These are phyloP conservation scores for Morpho achilles DNA, from an alignment of 2,888 invertebrate genomes.

Conservation along the genomic window DNA sequence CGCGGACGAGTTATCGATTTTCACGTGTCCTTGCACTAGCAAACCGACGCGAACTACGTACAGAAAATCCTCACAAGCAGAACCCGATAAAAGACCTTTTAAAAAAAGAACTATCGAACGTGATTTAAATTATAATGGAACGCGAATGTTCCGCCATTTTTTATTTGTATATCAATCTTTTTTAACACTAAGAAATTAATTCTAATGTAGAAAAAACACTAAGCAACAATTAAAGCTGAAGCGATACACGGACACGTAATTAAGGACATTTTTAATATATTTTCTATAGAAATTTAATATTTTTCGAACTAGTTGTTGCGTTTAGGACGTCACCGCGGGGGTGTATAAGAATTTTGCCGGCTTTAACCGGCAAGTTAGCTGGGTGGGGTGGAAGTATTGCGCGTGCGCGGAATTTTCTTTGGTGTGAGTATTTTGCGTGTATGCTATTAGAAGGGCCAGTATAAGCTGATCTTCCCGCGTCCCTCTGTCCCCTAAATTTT, in stretches of 20 bases:
- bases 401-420: conserved; percentile 56
- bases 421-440: conserved; percentile 67
- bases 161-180: conserved; percentile 37
- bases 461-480: conserved; percentile 42
- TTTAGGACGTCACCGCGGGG: conserved; percentile 63
- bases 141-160: conserved; percentile 63
- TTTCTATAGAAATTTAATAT: conserved; percentile 35
- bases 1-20: conserved; percentile 54
- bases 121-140: conserved; percentile 36
- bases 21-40: conserved; percentile 44
- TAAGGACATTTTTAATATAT: conserved; percentile 38
- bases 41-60: conserved; percentile 35
- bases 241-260: conserved; percentile 42
- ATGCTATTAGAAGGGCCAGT: conserved; percentile 43
- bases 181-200: conserved; percentile 25
- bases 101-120: conserved; percentile 37
- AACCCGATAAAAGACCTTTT: conserved; percentile 35
- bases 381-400: conserved; percentile 68
- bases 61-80: conserved; percentile 37
- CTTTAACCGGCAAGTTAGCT: conserved; percentile 50
- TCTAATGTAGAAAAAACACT: conserved; percentile 40
- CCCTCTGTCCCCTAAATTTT: conserved; percentile 28
- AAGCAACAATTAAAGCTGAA: conserved; percentile 54
- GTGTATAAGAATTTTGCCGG: conserved; percentile 73
- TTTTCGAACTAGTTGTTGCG: conserved; percentile 64